Evolutionary conservation across 2,888 invertebrate species (phyloP), one percentile per base, ranked within the genome.

Genomic region (Rutpela maculata): DNA sequence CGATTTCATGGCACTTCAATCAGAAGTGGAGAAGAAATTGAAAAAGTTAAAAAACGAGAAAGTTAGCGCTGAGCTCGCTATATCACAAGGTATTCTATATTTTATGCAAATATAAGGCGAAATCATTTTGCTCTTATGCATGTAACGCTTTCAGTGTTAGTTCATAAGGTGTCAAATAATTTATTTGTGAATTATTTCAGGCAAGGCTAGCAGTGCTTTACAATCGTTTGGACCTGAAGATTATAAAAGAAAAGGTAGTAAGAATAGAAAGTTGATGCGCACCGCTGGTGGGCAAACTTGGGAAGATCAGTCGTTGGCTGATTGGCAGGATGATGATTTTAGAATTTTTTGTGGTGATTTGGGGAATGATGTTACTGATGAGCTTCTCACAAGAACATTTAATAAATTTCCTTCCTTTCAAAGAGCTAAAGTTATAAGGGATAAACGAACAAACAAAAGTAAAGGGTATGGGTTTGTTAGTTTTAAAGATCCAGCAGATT

Each of bases 401-500:
- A 96, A 96, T 87, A 97, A 97, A 88, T 98, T 95, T 91, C 94
- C 95, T 0, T 98, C 98, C 19, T 99, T 99, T 90, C 93, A 96
- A 88, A 95, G 95, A 87, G 99, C 99, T 0, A 97, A 98, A 89
- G 99, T 99, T 19, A 94, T 99, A 2, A 92, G 99, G 73, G 99
- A 99, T 89, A 98, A 98, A 87, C 92, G 99, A 55, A 98, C 98
- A 0, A 99, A 99, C 88, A 99, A 99, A 90, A 98, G 98, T 81
- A 99, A 99, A 91, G 99, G 99, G 0, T 99, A 98, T 89, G 99
- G 99, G 0, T 99, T 99, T 90, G 97, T 99, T 81, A 99, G 99
- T 87, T 99, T 99, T 89, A 97, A 97, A 86, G 98, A 99, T 89
- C 98, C 99, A 0, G 95, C 96, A 43, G 99, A 99, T 90, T 99